Conservation (phyloP, 2,888 invertebrate species). For the Diabrotica balteata region DNA sequence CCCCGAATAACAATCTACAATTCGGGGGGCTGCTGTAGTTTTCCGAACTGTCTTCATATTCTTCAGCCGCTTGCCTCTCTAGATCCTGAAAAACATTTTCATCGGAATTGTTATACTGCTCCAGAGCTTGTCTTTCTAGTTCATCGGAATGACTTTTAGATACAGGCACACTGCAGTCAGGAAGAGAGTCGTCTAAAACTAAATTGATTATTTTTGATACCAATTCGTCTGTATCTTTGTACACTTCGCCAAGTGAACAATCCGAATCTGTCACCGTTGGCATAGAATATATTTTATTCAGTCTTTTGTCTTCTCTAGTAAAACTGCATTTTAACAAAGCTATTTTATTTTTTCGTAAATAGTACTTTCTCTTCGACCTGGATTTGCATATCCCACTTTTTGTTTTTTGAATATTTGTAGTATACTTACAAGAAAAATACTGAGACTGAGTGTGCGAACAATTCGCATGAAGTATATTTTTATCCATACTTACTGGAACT, state of each 20-base stretch:
- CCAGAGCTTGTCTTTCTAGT: slow-evolving; percentile 67
- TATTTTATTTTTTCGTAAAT: slow-evolving; percentile 24
- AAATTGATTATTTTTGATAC: slow-evolving; percentile 42
- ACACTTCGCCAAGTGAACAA: slow-evolving; percentile 21
- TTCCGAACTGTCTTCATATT: slow-evolving; percentile 62
- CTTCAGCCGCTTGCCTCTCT: slow-evolving; percentile 72
- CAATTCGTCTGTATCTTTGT: slow-evolving; percentile 41
- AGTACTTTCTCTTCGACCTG: slow-evolving; percentile 29
- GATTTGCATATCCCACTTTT: slow-evolving; percentile 26
- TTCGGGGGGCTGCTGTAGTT: slow-evolving; percentile 49
- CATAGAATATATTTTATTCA: slow-evolving; percentile 23
- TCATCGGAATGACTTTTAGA: slow-evolving; percentile 59
- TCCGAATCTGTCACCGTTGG: slow-evolving; percentile 18
- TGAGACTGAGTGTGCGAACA: slow-evolving; percentile 28
- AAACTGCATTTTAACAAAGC: slow-evolving; percentile 19
- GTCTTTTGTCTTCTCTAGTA: slow-evolving; percentile 22
- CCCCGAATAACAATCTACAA: slow-evolving; percentile 42
- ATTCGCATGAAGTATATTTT: slow-evolving; percentile 29
- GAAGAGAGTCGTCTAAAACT: slow-evolving; percentile 43
- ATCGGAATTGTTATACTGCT: slow-evolving; percentile 65
- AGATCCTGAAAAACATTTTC: slow-evolving; percentile 69
- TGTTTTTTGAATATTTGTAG: slow-evolving; percentile 27
- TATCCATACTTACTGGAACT: slow-evolving; percentile 26
- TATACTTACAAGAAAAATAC: slow-evolving; percentile 11
- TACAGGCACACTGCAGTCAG: slow-evolving; percentile 44